Evolutionary conservation across 1,140 invertebrate species (phyloP).

Genomic region (Nebria ingens): DNA sequence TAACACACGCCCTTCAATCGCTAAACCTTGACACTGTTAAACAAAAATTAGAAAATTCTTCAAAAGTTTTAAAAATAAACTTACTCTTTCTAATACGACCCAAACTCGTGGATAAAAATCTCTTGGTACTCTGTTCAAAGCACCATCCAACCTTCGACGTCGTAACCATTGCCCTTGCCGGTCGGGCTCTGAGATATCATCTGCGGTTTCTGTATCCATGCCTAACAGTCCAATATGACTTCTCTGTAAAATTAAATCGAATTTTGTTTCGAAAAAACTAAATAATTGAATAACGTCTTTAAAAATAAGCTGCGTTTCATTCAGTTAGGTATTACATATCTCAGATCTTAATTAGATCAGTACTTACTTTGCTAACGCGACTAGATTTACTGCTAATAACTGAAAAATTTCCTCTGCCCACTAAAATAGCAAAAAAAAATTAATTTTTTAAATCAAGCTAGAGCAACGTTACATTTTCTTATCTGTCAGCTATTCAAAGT

Average conservation of each 20-base stretch:
- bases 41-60: slow-evolving; percentile 16
- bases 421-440: slow-evolving; percentile 37
- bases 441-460: not conserved
- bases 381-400: slow-evolving; percentile 77
- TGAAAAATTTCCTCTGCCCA: slow-evolving; percentile 73
- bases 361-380: slow-evolving; percentile 69
- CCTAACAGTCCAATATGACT: slow-evolving; percentile 63
- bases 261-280: slow-evolving; percentile 5
- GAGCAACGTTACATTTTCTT: not conserved
- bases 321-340: not conserved
- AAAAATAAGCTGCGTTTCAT: slow-evolving; percentile 10
- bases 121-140: slow-evolving; percentile 90
- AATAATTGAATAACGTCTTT: slow-evolving; percentile 5
- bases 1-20: slow-evolving; percentile 81
- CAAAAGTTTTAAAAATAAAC: slow-evolving; percentile 13
- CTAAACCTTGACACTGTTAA: slow-evolving; percentile 78
- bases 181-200: slow-evolving; percentile 49
- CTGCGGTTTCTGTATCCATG: slow-evolving; percentile 27
- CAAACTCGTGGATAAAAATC: slow-evolving; percentile 95
- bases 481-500: slow-evolving; percentile 6
- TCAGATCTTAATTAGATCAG: slow-evolving; percentile 7
- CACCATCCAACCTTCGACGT: slow-evolving; percentile 86
- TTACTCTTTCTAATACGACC: slow-evolving; percentile 78
- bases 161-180: slow-evolving; percentile 95
- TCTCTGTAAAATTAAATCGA: slow-evolving; percentile 40